Evolutionary conservation across 1,140 invertebrate species (phyloP).

Genomic region (Lepeophtheirus salmonis): DNA sequence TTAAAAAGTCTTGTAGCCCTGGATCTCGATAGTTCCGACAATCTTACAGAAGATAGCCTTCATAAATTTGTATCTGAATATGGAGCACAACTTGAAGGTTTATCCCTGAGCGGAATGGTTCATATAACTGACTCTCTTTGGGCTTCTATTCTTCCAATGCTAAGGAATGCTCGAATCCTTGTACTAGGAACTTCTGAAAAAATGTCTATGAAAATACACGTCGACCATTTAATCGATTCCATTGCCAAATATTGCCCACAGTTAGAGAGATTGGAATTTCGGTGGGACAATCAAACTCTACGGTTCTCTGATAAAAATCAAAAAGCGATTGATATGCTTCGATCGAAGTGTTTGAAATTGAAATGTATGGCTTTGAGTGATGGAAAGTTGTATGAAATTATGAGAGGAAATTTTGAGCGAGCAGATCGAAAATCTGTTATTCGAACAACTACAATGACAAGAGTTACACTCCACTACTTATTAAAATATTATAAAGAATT

Average conservation of each 20-base stretch:
- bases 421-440: conserved; percentile 91
- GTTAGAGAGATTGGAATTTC: conserved; percentile 72
- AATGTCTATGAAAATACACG: conserved; percentile 82
- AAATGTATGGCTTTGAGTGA: conserved; percentile 42
- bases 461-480: conserved; percentile 72
- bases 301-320: conserved; percentile 97
- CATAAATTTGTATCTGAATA: conserved; percentile 72
- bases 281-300: conserved; percentile 96
- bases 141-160: conserved; percentile 68
- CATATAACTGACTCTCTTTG: conserved; percentile 94
- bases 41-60: conserved; percentile 74
- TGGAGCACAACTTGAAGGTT: conserved; percentile 45
- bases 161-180: conserved; percentile 43
- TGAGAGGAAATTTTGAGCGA: conserved; percentile 96
- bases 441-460: conserved; percentile 76
- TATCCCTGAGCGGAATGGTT: conserved; percentile 81
- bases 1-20: conserved; percentile 62
- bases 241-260: conserved; percentile 67
- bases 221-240: conserved; percentile 92
- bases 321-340: conserved; percentile 75
- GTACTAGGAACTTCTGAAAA: conserved; percentile 90
- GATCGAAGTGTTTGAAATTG: conserved; percentile 26
- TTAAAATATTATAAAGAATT: conserved; percentile 80
- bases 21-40: conserved; percentile 85
- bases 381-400: conserved; percentile 96